Evolutionary conservation across 2,113 vertebrate species (phyloP), one percentile per base, ranked within the genome.

Genomic region (Rana temporaria): DNA sequence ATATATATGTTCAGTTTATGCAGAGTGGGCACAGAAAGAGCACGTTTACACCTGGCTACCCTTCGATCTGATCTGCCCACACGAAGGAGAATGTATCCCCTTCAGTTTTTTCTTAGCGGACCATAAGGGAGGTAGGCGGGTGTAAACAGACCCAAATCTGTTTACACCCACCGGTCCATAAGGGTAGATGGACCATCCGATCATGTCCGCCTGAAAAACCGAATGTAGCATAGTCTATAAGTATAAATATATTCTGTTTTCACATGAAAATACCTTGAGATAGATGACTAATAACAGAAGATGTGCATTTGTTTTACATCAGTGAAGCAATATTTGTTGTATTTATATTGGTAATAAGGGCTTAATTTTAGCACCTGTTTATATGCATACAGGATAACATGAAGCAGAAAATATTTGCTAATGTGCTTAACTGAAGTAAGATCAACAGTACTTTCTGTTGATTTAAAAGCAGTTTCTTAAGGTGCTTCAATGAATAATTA

Each of bases 331-430:
- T 66, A 78, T 78, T 78, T 56, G 18, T 67, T 56, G 48, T 65
- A 78, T 66, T 66, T 66, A 30, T 66, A 34, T 53, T 78, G 18
- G 16, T 67, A 67, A 55, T 66, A 32, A 3, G 22, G 20, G 15
- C 63, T 55, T 67, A 48, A 12, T 32, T 66, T 78, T 56, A 56
- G 76, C 76, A 78, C 76, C 48, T 78, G 76, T 67, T 78, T 78
- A 55, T 65, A 56, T 78, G 76, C 63, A 78, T 26, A 53, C 38
- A 53, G 38, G 48, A 60, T 30, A 66, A 56, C 18, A n/a, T 66
- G 76, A 67, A 78, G 63, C 63, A 78, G 63, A 78, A 78, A 78
- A 67, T 67, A 56, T 78, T 67, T 78, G 42, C 76, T 67, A 78
- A 78, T 67, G 18, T 67, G 17, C 52, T 78, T 64, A n/a, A 67